phyloP scores from a whole-genome alignment of 37 sponge, comb jelly and placozoan species.

The Chondrosia reniformis region DNA sequence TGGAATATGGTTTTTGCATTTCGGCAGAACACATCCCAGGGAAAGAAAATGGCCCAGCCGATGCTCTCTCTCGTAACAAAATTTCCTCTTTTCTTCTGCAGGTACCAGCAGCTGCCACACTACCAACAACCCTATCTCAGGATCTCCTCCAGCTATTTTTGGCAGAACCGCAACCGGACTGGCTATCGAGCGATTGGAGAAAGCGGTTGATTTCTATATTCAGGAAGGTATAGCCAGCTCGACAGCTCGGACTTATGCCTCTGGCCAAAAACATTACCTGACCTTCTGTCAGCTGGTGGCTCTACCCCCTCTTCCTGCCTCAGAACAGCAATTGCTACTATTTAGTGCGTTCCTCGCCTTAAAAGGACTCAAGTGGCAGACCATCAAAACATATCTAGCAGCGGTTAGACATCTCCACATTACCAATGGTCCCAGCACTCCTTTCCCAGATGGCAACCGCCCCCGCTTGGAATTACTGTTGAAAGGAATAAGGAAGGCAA shows the following conservation, averaged over 20 bases:
- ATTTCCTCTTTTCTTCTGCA: background rate
- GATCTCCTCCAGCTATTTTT: conserved; percentile 1
- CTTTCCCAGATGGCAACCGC: background rate
- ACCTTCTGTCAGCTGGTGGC: conserved; percentile 31
- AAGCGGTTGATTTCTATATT: conserved; percentile 17
- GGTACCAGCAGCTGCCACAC: background rate
- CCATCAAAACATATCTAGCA: conserved; percentile 56
- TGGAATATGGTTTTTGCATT: background rate
- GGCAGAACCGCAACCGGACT: conserved; percentile 25
- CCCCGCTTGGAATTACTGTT: conserved; percentile 39
- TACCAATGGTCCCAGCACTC: conserved; percentile 27
- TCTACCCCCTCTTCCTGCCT: conserved; percentile 39
- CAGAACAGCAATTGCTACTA: conserved; percentile 24
- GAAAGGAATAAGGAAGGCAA: conserved; percentile 22
- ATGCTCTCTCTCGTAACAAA: conserved; percentile 43
- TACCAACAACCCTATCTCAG: background rate
- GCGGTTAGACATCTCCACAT: conserved; percentile 43
- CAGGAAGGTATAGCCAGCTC: conserved; percentile 33
- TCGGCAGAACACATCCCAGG: background rate
- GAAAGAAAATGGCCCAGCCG: conserved; percentile 42
- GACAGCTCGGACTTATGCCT: conserved; percentile 37
- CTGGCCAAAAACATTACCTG: conserved; percentile 23
- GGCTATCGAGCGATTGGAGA: conserved; percentile 52
- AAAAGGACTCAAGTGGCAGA: conserved; percentile 21
- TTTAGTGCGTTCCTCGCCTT: conserved; percentile 31